These are phyloP conservation scores for Lissocephala sabroskyi DNA, from an alignment of 2,888 invertebrate species.

Conservation along the genomic window DNA sequence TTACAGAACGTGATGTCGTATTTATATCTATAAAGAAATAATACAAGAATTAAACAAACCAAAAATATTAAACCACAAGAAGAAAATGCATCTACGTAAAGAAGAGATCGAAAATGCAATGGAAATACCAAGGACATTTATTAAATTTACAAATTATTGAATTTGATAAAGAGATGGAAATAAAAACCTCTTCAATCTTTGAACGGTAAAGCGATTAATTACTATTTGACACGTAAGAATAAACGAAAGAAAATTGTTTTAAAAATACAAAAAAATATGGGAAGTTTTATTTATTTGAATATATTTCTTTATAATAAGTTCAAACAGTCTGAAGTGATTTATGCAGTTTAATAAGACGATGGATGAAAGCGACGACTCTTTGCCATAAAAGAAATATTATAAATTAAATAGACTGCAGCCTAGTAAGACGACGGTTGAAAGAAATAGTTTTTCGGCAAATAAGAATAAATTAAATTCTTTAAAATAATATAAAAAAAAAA, in stretches of 20 bases:
- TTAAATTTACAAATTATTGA: constrained; percentile 13
- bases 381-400: no score
- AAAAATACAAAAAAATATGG: constrained; percentile 10
- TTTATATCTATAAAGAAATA: constrained; percentile 59
- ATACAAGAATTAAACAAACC: constrained; percentile 45
- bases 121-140: not conserved
- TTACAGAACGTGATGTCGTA: constrained; percentile 69
- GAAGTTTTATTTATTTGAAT: no score
- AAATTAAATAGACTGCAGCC: no score
- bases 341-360: no score
- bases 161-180: constrained; percentile 13
- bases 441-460: no score
- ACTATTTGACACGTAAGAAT: constrained; percentile 67
- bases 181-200: no score
- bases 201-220: constrained; percentile 30
- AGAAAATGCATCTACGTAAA: constrained; percentile 58
- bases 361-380: no score
- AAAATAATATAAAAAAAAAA: no score
- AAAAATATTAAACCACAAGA: constrained; percentile 47
- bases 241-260: constrained; percentile 58
- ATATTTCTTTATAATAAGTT: no score
- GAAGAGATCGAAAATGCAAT: constrained; percentile 40
- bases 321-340: no score
- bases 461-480: no score
- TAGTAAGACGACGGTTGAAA: no score